Base-by-base conservation (phyloP, 2,888 invertebrate species). In the Aleiodes testaceus region DNA sequence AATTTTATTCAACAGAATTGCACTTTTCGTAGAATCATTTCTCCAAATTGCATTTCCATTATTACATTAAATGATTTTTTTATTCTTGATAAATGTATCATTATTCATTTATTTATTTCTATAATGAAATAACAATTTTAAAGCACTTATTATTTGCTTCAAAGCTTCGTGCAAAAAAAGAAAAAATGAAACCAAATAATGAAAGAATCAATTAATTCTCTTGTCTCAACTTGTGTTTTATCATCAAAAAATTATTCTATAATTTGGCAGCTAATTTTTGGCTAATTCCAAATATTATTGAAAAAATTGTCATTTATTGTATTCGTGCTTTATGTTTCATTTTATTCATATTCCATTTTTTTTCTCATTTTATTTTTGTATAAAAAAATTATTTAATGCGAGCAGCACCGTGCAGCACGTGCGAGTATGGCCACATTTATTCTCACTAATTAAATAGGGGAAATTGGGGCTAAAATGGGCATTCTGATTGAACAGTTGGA, bases 191-290 rank as follows among this genome's bases (percentile, higher is more conserved):
- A 26, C 3, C 3, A 26, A 26, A 26, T 2, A 26, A 26, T 26
- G 49, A 59, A 42, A 22, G 20, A 50, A 64, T 52, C 26, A 22
- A 30, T 50, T 52, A 64, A 26, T 44, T 20, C 26, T 52, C 22
- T 59, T 12, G 12, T 59, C 11, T 22, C 2, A 44, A 26, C 5
- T 2, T 26, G 3, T 70, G 1, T 14, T 11, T 30, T 30, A 4
- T 30, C 36, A n/a, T 45, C 18, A 70, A 72, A 70, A 65, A 63
- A 50, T 65, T 18, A 18, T 59, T 55, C 69, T 55, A 67, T 65
- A 67, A 30, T 76, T 78, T 77, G 77, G 77, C 77, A 78, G 74
- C 74, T 76, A 76, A 75, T 69, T 64, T 73, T 77, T 77, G 72
- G 74, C 74, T 76, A 76, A 75, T 75, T 67, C 66, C 65, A 72